These are phyloP conservation scores for Parasteatoda tepidariorum DNA, from an alignment of 1,140 invertebrate genomes.

Conservation along the genomic window DNA sequence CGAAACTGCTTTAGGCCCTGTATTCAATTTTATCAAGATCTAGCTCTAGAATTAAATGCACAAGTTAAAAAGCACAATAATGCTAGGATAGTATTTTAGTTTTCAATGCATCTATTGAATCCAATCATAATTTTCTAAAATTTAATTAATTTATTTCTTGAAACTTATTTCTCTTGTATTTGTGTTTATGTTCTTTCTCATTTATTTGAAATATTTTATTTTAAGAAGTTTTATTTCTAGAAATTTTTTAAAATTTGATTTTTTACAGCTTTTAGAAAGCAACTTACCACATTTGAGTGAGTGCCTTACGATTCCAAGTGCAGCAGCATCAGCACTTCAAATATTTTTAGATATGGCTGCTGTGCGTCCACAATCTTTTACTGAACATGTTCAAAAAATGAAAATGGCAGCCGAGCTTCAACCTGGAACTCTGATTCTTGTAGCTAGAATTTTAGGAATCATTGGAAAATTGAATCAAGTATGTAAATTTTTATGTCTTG, in stretches of 20 bases:
- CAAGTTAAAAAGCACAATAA: too few relatives aligned
- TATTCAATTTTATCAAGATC: too few relatives aligned
- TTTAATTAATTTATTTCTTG: too few relatives aligned
- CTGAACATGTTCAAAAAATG: slow-evolving; percentile 77
- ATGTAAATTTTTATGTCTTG: slow-evolving; percentile 26
- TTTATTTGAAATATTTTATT: too few relatives aligned
- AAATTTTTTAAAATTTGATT: background rate
- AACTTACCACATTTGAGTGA: slow-evolving; percentile 81
- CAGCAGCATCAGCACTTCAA: slow-evolving; percentile 76
- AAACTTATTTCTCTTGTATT: too few relatives aligned
- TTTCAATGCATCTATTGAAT: too few relatives aligned
- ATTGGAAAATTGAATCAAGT: slow-evolving; percentile 68
- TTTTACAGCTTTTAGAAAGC: slow-evolving; percentile 76
- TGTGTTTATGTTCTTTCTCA: too few relatives aligned
- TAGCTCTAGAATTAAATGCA: too few relatives aligned
- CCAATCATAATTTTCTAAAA: too few relatives aligned
- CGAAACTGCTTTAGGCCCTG: too few relatives aligned
- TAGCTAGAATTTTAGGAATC: slow-evolving; percentile 68
- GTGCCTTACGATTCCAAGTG: slow-evolving; percentile 74
- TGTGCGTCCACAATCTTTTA: slow-evolving; percentile 75
- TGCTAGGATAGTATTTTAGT: too few relatives aligned
- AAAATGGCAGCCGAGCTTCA: slow-evolving; percentile 77
- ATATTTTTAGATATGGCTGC: slow-evolving; percentile 82
- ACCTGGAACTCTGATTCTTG: slow-evolving; percentile 74
- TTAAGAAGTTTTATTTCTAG: background rate